phyloP scores from a whole-genome alignment of 1,140 invertebrate genomes.

The Drosophila busckii region DNA sequence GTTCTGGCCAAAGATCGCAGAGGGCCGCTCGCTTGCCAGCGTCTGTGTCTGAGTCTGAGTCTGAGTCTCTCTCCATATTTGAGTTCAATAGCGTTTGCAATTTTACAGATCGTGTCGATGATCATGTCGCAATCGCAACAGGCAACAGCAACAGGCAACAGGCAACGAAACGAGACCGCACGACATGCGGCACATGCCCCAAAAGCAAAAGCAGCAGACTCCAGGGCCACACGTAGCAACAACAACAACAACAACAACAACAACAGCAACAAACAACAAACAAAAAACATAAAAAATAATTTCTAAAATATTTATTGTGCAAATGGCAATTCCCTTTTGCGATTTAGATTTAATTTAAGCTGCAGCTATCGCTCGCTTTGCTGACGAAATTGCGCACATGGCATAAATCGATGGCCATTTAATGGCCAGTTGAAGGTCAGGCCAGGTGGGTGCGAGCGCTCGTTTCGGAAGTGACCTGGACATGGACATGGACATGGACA shows the following conservation, averaged over 20 bases:
- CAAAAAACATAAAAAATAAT: not conserved
- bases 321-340: conserved; percentile 14
- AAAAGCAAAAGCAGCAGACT: too few species aligned
- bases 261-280: conserved; percentile 9
- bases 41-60: conserved; percentile 5
- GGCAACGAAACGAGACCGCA: conserved; percentile 60
- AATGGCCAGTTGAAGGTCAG: conserved; percentile 68
- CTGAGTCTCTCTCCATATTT: conserved; percentile 58
- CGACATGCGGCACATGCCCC: conserved; percentile 65
- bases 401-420: conserved; percentile 60
- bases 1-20: conserved; percentile 26
- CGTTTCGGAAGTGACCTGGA: conserved; percentile 68
- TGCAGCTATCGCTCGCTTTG: conserved; percentile 16
- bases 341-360: conserved; percentile 47
- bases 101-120: conserved; percentile 73
- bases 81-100: conserved; percentile 63
- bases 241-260: conserved; percentile 7
- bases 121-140: conserved; percentile 71
- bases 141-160: conserved; percentile 29
- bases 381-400: too few species aligned
- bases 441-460: conserved; percentile 21
- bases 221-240: too few species aligned
- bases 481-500: conserved; percentile 23
- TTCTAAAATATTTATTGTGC: not conserved
- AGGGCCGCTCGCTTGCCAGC: conserved; percentile 10